Evolutionary conservation across 1,140 invertebrate species (phyloP).

Genomic region (Drosophila parvula): DNA sequence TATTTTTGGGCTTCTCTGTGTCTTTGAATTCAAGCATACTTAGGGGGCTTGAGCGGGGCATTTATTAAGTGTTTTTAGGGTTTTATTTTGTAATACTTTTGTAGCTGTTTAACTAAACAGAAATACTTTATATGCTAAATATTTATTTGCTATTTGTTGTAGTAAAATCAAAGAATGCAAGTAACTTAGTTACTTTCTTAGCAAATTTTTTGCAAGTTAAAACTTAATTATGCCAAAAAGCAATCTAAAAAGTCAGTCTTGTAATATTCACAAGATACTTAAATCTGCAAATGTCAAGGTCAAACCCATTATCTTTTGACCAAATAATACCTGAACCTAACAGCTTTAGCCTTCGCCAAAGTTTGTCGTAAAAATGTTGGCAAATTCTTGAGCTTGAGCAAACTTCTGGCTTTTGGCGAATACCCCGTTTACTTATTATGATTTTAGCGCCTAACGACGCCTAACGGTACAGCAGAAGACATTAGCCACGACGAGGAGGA

Average conservation of each 20-base stretch:
- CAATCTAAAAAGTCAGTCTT: too few relatives aligned
- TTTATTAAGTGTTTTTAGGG: neutral
- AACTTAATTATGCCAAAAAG: too few relatives aligned
- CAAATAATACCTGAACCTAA: neutral
- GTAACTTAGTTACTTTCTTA: neutral
- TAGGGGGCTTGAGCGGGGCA: neutral
- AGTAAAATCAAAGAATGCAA: neutral
- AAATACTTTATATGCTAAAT: neutral
- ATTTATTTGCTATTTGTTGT: neutral
- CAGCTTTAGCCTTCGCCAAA: neutral
- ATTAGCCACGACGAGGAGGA: constrained; percentile 47
- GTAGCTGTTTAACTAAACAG: neutral
- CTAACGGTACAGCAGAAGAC: constrained; percentile 60
- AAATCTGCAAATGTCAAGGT: neutral
- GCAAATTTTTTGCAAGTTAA: too few relatives aligned
- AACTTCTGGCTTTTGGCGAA: constrained; percentile 27
- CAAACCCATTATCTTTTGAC: neutral
- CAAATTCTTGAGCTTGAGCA: neutral
- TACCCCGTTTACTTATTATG: constrained; percentile 50
- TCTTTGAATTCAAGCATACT: neutral
- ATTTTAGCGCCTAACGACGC: constrained; percentile 71
- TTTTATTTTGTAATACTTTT: neutral
- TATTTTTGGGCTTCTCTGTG: neutral
- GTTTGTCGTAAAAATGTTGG: neutral
- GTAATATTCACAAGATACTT: neutral